Base-by-base conservation (phyloP, 2,113 vertebrate genomes). In the Vimba vimba region DNA sequence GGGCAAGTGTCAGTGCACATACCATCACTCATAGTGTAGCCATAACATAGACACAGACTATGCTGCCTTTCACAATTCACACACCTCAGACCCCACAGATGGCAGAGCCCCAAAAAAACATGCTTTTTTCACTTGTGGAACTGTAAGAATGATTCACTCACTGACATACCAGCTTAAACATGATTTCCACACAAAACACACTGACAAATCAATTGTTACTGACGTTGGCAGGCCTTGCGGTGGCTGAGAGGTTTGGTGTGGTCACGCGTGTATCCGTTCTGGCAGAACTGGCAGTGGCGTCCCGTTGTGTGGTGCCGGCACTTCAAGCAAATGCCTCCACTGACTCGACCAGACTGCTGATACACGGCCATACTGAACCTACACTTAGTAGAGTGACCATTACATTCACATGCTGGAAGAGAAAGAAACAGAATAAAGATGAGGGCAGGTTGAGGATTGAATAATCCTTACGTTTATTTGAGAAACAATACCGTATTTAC, bases 241-340 rank as follows among this genome's bases (percentile, higher is more conserved):
- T 97, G 96, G 85, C 89, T 93, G 82, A 95, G 83, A 0, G 94
- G 88, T 87, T 96, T 95, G 92, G 87, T 89, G 60, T 95, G 91
- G 89, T 97, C 95, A 2, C 97, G 95, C 77, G 94, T 95, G 94
- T 95, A 97, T 73, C 97, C 96, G 0, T 92, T 96, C 90, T 95
- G 95, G 92, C 97, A 98, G 91, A 97, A 96, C 91, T 98, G 97
- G 89, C 97, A 98, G 91, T 96, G 96, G 55, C 95, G 95, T 12
- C 97, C 97, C 0, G 95, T 95, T 0, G 95, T 97, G 93, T 97
- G 95, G 91, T 97, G 97, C 6, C 96, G 96, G 86, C 97, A 97
- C 86, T 96, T 96, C 91, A 96, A 94, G 79, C 97, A 97, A 27
- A 97, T 92, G 0, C 97, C 97, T 17, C 97, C 97, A 0, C 97